phyloP scores from a whole-genome alignment of 2,888 invertebrate genomes.

The Agapetus fuscipes region DNA sequence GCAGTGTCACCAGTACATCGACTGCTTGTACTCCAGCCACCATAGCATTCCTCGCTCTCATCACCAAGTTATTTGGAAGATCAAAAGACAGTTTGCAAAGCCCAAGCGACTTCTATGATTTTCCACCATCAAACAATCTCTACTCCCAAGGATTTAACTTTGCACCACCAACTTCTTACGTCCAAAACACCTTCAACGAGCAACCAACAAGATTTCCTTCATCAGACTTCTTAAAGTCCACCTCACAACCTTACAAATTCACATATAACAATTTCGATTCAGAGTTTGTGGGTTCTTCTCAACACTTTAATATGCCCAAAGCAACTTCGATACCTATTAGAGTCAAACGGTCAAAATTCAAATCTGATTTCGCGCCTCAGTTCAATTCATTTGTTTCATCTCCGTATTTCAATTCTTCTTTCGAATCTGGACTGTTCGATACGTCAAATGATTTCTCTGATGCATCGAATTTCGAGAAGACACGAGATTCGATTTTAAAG shows the following conservation, averaged over 20 bases:
- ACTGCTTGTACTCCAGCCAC: slow-evolving; percentile 51
- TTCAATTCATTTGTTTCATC: slow-evolving; percentile 8
- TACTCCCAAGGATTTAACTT: background rate
- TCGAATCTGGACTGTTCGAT: slow-evolving; percentile 7
- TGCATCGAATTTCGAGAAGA: slow-evolving; percentile 3
- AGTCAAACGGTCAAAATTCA: too few species aligned
- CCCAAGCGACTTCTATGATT: background rate
- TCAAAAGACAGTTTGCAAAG: slow-evolving; percentile 31
- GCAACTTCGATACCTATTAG: background rate
- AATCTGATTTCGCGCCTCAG: background rate
- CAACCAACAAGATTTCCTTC: background rate
- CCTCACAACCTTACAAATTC: too few species aligned
- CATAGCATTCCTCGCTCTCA: slow-evolving; percentile 47
- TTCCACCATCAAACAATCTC: background rate
- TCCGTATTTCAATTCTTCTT: slow-evolving; percentile 7
- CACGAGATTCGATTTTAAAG: slow-evolving; percentile 7
- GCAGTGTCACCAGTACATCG: slow-evolving; percentile 41
- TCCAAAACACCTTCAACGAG: slow-evolving; percentile 1
- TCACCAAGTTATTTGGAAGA: slow-evolving; percentile 47
- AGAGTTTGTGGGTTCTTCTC: too few species aligned
- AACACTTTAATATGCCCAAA: too few species aligned
- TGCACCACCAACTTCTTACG: background rate
- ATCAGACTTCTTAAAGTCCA: too few species aligned
- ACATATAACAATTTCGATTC: too few species aligned
- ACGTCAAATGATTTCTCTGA: slow-evolving; percentile 1